A percentile compares a stretch with the other conserved stretches of the same genome.
Conservation (phyloP, 1,140 invertebrate species). For the Drosophila ogumai region DNA sequence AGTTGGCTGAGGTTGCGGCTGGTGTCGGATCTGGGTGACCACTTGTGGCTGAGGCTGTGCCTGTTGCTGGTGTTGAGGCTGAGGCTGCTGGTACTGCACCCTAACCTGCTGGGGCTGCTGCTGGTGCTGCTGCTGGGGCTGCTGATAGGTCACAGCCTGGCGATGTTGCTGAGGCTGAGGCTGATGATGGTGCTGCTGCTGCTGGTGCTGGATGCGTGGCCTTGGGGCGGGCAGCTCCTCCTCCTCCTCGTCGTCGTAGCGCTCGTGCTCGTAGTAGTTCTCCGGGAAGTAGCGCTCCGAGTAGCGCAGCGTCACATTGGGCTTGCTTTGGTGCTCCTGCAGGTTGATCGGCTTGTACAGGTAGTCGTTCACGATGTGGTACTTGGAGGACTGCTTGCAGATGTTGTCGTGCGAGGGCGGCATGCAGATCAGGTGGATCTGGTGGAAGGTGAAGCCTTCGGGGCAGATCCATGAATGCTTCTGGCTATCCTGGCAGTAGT, state of each 20-base stretch:
- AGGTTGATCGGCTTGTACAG: slow-evolving; percentile 94
- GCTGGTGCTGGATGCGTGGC: slow-evolving; percentile 74
- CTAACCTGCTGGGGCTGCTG: slow-evolving; percentile 39
- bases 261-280: slow-evolving; percentile 89
- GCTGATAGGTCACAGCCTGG: slow-evolving; percentile 77
- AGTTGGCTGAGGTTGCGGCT: slow-evolving; percentile 69
- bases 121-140: slow-evolving; percentile 56
- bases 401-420: slow-evolving; percentile 95
- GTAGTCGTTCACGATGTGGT: slow-evolving; percentile 96
- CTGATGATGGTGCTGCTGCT: slow-evolving; percentile 71
- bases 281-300: slow-evolving; percentile 93
- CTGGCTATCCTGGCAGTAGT: slow-evolving; percentile 96
- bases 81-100: slow-evolving; percentile 79
- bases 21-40: slow-evolving; percentile 71
- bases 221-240: slow-evolving; percentile 81
- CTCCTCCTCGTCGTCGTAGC: slow-evolving; percentile 88
- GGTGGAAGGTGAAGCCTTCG: slow-evolving; percentile 96
- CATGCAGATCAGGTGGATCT: slow-evolving; percentile 97
- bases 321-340: slow-evolving; percentile 91
- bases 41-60: slow-evolving; percentile 52
- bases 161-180: slow-evolving; percentile 39
- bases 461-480: slow-evolving; percentile 97
- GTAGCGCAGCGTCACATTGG: slow-evolving; percentile 91
- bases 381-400: slow-evolving; percentile 94
- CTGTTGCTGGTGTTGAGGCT: slow-evolving; percentile 53